Conservation (phyloP, 2,888 invertebrate species). For the Hyppa rectilinea region DNA sequence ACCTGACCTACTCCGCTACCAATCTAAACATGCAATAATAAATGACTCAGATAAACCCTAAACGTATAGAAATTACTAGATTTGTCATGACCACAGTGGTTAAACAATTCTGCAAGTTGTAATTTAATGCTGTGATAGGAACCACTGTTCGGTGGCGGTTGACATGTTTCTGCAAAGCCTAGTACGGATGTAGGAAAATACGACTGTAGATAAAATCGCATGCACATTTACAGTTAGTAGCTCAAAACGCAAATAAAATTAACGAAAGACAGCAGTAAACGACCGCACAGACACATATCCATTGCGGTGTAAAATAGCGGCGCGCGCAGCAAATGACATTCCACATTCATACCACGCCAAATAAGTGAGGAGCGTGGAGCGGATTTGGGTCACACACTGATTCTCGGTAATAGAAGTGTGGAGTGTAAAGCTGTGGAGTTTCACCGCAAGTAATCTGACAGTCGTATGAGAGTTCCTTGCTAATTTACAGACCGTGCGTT, state of each 20-base stretch:
- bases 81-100: constrained; percentile 72
- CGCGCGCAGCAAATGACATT: constrained; percentile 83
- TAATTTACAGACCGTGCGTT: constrained; percentile 87
- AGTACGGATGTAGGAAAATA: constrained; percentile 72
- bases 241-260: constrained; percentile 80
- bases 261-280: constrained; percentile 76
- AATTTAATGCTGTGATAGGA: constrained; percentile 78
- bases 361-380: constrained; percentile 77
- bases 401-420: constrained; percentile 82
- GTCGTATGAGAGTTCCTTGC: constrained; percentile 80
- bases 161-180: constrained; percentile 70
- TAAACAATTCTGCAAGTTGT: constrained; percentile 67
- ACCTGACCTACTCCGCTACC: constrained; percentile 41
- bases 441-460: constrained; percentile 86
- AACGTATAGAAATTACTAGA: constrained; percentile 46
- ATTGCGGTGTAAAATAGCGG: constrained; percentile 85
- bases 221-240: constrained; percentile 74
- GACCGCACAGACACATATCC: constrained; percentile 77
- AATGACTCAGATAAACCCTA: constrained; percentile 67
- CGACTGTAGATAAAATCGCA: constrained; percentile 72
- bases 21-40: constrained; percentile 63
- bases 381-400: constrained; percentile 87
- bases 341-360: constrained; percentile 82
- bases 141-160: constrained; percentile 72
- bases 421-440: constrained; percentile 78